Conservation (phyloP, 2,113 vertebrate genomes). For the Leuciscus idus region DNA sequence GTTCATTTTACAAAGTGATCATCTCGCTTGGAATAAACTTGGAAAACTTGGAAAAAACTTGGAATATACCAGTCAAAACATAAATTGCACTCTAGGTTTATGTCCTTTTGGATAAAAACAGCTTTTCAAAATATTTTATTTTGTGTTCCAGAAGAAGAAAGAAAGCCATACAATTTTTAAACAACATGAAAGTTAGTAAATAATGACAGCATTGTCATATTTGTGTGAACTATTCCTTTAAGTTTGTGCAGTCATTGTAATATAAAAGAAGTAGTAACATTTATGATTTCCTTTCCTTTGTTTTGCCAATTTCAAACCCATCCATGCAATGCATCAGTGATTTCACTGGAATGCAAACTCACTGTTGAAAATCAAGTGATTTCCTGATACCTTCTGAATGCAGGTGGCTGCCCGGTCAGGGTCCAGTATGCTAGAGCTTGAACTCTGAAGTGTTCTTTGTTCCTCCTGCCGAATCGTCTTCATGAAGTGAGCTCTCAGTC, state of each 20-base stretch:
- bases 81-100: neutral
- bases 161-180: neutral
- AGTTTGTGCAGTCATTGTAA: neutral
- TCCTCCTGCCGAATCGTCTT: conserved; percentile 73
- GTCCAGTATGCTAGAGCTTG: neutral
- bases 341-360: neutral
- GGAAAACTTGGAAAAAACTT: neutral
- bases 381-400: conserved; percentile 81
- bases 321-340: neutral
- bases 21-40: neutral
- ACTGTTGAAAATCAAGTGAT: neutral
- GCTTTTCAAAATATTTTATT: too few species aligned
- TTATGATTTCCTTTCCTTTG: neutral
- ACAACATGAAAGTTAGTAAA: neutral
- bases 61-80: neutral
- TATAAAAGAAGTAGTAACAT: neutral
- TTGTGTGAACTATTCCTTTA: neutral
- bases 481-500: conserved; percentile 77
- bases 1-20: neutral
- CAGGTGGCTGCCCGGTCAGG: conserved; percentile 64
- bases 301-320: neutral
- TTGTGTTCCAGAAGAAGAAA: too few species aligned
- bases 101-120: neutral
- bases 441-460: conserved; percentile 55
- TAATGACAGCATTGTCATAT: neutral